Base-by-base conservation (phyloP, 1,140 invertebrate genomes). In the Cataglyphis hispanica region DNA sequence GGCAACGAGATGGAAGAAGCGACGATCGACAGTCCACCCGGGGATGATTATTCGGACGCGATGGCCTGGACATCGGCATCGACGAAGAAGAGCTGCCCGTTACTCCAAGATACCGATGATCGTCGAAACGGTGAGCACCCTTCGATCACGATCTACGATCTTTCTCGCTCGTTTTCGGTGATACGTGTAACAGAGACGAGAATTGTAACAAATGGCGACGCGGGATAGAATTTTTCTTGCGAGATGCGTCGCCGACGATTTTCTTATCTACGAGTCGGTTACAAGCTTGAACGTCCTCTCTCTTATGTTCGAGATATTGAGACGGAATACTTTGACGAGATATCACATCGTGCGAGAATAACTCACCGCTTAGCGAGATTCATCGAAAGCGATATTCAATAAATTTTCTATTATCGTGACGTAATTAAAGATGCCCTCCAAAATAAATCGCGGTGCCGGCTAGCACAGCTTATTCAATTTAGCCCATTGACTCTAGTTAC, bases 141-240 rank as follows among this genome's bases (percentile, higher is more conserved):
- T 53, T 80, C 76, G 76, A 78, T 80, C 43, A 56, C 31, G 76
- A 80, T 80, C 76, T 46, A 80, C 27, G 6, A 19, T 4, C 34
- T 19, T 25, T 63, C 11, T 22, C 25, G 25, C 13, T 34, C 5
- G 16, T n/a, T 76, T 61, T 46, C 31, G 19, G 2, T 6, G 60
- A 27, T 40, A 31, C n/a, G 22, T 13, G 16, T 40, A 40, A n/a
- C 56, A 34, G 13, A 19, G 72, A 37, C 34, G 53, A 11, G 50
- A 27, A 76, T 63, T 22, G 25, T 40, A 19, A 34, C 25, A 46
- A 76, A 77, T 77, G 70, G 70, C 70, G 70, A 11, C 46, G 46
- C 3, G 46, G 31, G 70, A 4, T 7, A 25, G 31, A 60, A 25
- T 31, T 56, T 37, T 56, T 74, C 22, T 2, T 7, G 0, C n/a